A percentile compares a stretch with the other conserved stretches of the same genome.
Conservation (phyloP, 2,797 vertebrate genomes). For the Rhyacichthys aspro region DNA sequence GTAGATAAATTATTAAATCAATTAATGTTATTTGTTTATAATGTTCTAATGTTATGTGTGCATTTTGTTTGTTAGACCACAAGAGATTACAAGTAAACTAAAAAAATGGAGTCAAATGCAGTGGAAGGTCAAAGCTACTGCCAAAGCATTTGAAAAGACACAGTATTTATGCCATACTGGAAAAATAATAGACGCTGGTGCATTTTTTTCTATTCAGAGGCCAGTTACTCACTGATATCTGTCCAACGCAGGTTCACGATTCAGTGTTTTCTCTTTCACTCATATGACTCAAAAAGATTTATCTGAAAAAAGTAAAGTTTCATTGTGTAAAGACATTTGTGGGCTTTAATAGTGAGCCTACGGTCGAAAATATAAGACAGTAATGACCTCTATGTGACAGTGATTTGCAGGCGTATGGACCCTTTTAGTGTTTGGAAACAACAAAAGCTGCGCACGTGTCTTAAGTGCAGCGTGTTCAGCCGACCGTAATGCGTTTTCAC, state of each 20-base stretch:
- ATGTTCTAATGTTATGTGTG: slow-evolving; percentile 9
- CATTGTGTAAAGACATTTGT: too few relatives aligned
- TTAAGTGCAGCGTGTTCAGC: too few relatives aligned
- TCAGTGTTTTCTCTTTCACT: neutral
- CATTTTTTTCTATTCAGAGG: slow-evolving; percentile 8
- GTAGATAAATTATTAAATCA: slow-evolving; percentile 58
- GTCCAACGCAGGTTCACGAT: neutral
- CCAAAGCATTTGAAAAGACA: slow-evolving; percentile 38
- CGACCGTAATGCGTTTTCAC: too few relatives aligned
- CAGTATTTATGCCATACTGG: slow-evolving; percentile 19
- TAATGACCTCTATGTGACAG: slow-evolving; percentile 10
- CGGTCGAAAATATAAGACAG: neutral
- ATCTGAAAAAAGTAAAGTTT: slow-evolving; percentile 1
- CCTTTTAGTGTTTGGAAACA: neutral
- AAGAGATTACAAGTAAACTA: slow-evolving; percentile 25
- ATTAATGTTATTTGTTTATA: slow-evolving; percentile 29
- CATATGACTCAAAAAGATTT: neutral
- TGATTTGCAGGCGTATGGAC: slow-evolving; percentile 16
- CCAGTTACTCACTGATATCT: neutral
- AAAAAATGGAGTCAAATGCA: slow-evolving; percentile 17
- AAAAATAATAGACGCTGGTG: neutral
- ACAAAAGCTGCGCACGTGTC: too few relatives aligned
- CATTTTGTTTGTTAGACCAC: slow-evolving; percentile 23
- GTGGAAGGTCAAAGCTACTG: slow-evolving; percentile 33
- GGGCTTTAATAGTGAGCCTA: too few relatives aligned